Evolutionary conservation across 2,113 vertebrate species (phyloP), one percentile per base, ranked within the genome.

Genomic region (Saccopteryx bilineata): DNA sequence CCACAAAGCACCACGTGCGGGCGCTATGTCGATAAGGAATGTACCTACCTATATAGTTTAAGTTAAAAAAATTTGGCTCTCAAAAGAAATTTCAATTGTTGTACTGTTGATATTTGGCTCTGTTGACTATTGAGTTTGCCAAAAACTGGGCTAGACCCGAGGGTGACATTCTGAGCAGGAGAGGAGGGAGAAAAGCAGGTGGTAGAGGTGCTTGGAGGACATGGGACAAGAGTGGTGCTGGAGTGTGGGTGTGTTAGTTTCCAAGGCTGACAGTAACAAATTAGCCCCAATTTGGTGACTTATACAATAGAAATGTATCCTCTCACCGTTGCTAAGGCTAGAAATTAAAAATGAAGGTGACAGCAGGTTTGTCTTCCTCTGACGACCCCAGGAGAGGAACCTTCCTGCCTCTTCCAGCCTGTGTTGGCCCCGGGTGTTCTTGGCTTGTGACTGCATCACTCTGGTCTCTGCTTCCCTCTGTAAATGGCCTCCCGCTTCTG

Each of bases 291-390:
- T 13, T 5, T 11, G 75, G 13, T 15, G 50, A 61, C 10, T 87
- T 65, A 46, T 24, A 48, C 26, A 60, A 39, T 31, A 19, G 28
- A 31, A 58, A 39, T 72, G 1, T 24, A 31, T 31, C 52, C 61
- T 60, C 48, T 91, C 26, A 24, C 4, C 1, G 61, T 52, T 74
- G 50, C 14, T 0, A 50, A 50, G 60, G 21, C 23, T 28, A 31
- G 75, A 74, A 50, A 52, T 54, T 48, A 14, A 4, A 75, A 76
- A 9, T 88, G 19, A 5, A 52, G 52, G 75, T 4, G 89, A 13
- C 5, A 23, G 21, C 10, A 24, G n/a, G 23, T 19, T 31, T 2
- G 0, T 4, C 18, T 15, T 60, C 19, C 75, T 60, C 50, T 0
- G 0, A 80, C 24, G 69, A 33, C 21, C 10, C 19, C 11, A 2